These are phyloP conservation scores for Polyommatus iphigenia DNA, from an alignment of 2,888 invertebrate genomes.

Conservation along the genomic window DNA sequence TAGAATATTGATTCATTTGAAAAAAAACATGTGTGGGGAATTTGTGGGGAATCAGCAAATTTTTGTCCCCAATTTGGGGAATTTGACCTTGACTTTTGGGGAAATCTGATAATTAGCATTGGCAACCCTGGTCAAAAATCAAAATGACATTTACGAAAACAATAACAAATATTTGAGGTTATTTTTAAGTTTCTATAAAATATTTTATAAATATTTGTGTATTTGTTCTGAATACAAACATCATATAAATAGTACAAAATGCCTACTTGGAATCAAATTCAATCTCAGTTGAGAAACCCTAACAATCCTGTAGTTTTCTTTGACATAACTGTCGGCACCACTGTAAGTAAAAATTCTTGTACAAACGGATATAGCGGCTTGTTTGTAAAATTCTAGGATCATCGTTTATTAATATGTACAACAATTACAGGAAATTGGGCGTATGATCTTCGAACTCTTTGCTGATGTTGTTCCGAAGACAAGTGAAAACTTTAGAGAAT, in stretches of 20 bases:
- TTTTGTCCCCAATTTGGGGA: too few species aligned
- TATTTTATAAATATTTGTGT: not conserved
- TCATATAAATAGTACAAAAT: conserved; percentile 68
- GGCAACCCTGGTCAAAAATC: too few species aligned
- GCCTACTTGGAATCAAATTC: conserved; percentile 98
- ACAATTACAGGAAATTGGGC: conserved; percentile 90
- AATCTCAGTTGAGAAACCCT: conserved; percentile 91
- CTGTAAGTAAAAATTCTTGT: conserved; percentile 78
- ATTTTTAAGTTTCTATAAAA: not conserved
- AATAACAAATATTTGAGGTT: conserved; percentile 8
- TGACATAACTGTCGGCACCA: conserved; percentile 97
- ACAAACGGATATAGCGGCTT: not conserved
- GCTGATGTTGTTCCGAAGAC: conserved; percentile 98
- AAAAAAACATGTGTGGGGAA: too few species aligned
- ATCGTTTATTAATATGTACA: conserved; percentile 24
- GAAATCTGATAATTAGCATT: too few species aligned
- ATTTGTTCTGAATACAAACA: not conserved
- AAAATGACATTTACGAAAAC: not conserved
- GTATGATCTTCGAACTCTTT: conserved; percentile 98
- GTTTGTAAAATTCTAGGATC: not conserved
- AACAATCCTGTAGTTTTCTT: conserved; percentile 99
- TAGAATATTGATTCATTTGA: too few species aligned
- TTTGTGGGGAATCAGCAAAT: too few species aligned
- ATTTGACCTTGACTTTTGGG: too few species aligned
- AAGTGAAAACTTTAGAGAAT: conserved; percentile 98